These are phyloP conservation scores for Vicugna pacos DNA, from an alignment of 2,113 vertebrate genomes.

Conservation along the genomic window DNA sequence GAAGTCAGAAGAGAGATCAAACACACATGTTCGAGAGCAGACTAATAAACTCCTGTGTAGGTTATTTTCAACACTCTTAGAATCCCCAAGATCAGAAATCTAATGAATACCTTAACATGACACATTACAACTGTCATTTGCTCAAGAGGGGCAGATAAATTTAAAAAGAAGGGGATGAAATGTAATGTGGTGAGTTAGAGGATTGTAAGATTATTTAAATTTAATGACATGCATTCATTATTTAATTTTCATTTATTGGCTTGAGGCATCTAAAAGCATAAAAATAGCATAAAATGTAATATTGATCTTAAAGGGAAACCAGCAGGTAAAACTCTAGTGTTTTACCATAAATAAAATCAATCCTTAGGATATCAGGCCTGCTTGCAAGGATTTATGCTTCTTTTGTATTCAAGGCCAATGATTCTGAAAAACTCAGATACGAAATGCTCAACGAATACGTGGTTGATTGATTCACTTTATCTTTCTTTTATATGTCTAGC, in stretches of 20 bases:
- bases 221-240: slow-evolving; percentile 79
- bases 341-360: slow-evolving; percentile 13
- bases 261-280: slow-evolving; percentile 67
- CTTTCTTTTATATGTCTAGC: slow-evolving; percentile 38
- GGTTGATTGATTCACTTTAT: not conserved
- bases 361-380: not conserved
- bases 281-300: slow-evolving; percentile 30
- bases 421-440: not conserved
- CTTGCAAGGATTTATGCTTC: not conserved
- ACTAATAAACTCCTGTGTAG: slow-evolving; percentile 88
- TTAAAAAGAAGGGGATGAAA: slow-evolving; percentile 80
- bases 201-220: slow-evolving; percentile 84
- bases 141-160: slow-evolving; percentile 80
- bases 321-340: not conserved
- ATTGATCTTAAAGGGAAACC: slow-evolving; percentile 31
- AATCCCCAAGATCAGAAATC: slow-evolving; percentile 86
- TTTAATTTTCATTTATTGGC: slow-evolving; percentile 81
- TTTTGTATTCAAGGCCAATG: not conserved
- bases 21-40: slow-evolving; percentile 81
- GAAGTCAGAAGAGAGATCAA: slow-evolving; percentile 86
- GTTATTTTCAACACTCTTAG: slow-evolving; percentile 88
- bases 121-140: slow-evolving; percentile 85
- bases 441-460: not conserved
- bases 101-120: slow-evolving; percentile 87
- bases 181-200: slow-evolving; percentile 79